Percentiles rank a stretch among this genome's conserved stretches.
phyloP scores from a whole-genome alignment of 2,113 vertebrate genomes.

The Ceyx melanurus region DNA sequence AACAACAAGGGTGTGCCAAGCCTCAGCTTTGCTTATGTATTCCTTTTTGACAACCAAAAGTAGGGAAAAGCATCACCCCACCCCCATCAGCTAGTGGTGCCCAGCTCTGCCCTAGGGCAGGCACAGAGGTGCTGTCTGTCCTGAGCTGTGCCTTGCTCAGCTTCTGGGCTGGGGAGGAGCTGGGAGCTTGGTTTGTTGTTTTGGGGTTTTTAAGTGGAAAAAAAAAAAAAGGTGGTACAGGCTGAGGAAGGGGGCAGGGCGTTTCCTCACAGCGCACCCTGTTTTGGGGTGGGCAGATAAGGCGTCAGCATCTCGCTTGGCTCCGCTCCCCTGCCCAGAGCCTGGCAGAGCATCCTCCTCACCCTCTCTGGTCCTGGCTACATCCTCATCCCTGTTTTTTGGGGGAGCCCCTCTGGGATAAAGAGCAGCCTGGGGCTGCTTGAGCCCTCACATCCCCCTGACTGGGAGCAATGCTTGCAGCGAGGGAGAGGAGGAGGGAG shows the following conservation, averaged over 20 bases:
- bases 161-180: neutral
- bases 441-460: neutral
- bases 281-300: conserved; percentile 56
- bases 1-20: fast-evolving
- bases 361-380: neutral
- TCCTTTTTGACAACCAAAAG: neutral
- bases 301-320: neutral
- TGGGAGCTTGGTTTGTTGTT: neutral
- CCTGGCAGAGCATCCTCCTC: neutral
- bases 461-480: fast-evolving
- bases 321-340: neutral
- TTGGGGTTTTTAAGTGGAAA: neutral
- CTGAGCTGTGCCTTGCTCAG: neutral
- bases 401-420: fast-evolving
- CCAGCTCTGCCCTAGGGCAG: neutral
- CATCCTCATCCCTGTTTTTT: fast-evolving
- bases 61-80: neutral
- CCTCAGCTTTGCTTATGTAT: neutral
- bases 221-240: neutral
- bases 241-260: neutral
- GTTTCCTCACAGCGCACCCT: neutral
- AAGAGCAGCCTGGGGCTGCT: neutral
- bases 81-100: neutral
- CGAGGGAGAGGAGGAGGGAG: neutral
- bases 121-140: neutral